Conservation (phyloP, 1,140 invertebrate species). For the Aphis gossypii region DNA sequence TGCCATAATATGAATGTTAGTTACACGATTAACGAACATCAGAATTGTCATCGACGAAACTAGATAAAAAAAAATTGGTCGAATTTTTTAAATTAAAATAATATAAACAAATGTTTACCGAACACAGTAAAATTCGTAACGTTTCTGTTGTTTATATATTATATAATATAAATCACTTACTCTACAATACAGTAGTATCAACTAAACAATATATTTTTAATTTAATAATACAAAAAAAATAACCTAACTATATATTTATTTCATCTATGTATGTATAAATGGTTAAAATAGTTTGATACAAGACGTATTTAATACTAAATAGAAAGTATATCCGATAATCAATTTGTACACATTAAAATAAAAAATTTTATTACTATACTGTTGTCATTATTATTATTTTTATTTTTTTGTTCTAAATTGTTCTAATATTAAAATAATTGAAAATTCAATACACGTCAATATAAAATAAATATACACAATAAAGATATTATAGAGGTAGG, state of each 20-base stretch:
- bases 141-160: neutral
- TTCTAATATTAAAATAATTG: too few species aligned
- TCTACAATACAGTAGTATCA: neutral
- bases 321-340: neutral
- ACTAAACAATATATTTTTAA: constrained; percentile 31
- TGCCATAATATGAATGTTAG: neutral
- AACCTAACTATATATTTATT: neutral
- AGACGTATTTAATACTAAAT: neutral
- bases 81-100: neutral
- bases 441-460: too few species aligned
- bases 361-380: neutral
- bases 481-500: neutral
- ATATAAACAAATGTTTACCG: neutral
- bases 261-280: neutral
- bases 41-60: neutral
- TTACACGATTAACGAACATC: constrained; percentile 16
- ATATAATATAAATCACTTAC: neutral
- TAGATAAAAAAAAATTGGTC: neutral
- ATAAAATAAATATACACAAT: neutral
- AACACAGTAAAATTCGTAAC: neutral
- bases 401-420: too few species aligned
- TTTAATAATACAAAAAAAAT: neutral
- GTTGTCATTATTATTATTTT: too few species aligned
- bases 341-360: neutral
- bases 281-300: neutral